phyloP scores from a whole-genome alignment of 2,888 invertebrate genomes.

The Phaonia tiefii region DNA sequence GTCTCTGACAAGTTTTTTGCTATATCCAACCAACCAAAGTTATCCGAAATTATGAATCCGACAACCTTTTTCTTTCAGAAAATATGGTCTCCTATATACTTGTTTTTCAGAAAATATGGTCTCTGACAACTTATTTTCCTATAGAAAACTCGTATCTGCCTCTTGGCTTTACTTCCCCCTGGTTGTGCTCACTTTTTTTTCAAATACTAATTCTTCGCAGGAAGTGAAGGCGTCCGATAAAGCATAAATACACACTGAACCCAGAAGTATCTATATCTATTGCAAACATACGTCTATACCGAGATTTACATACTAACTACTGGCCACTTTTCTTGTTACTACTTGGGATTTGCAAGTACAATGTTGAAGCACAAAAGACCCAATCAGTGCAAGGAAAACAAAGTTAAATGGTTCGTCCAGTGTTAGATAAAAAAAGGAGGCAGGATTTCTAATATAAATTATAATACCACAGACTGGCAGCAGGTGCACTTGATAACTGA shows the following conservation, averaged over 20 bases:
- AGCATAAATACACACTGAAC: slow-evolving; percentile 46
- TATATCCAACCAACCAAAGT: too few species aligned
- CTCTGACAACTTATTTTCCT: too few species aligned
- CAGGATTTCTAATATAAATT: slow-evolving; percentile 67
- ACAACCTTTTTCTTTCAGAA: too few species aligned
- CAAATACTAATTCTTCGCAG: slow-evolving; percentile 55
- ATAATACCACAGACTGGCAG: slow-evolving; percentile 67
- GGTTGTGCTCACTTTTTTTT: slow-evolving; percentile 10
- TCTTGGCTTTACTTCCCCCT: slow-evolving; percentile 33
- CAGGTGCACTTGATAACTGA: slow-evolving; percentile 67
- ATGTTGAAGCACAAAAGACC: slow-evolving; percentile 27
- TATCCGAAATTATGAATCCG: too few species aligned
- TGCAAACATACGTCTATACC: slow-evolving; percentile 10
- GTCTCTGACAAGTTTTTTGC: too few species aligned
- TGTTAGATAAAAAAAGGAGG: slow-evolving; percentile 54
- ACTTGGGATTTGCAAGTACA: too few species aligned
- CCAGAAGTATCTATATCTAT: too few species aligned
- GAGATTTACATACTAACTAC: slow-evolving; percentile 62
- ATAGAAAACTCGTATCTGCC: not conserved
- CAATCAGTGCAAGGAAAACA: not conserved
- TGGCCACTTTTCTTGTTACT: slow-evolving; percentile 38
- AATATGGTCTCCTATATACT: too few species aligned
- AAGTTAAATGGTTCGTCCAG: slow-evolving; percentile 55
- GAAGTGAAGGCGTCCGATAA: slow-evolving; percentile 66
- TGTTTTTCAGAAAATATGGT: too few species aligned